phyloP scores from a whole-genome alignment of 2,888 invertebrate genomes.

The Arge pagana region DNA sequence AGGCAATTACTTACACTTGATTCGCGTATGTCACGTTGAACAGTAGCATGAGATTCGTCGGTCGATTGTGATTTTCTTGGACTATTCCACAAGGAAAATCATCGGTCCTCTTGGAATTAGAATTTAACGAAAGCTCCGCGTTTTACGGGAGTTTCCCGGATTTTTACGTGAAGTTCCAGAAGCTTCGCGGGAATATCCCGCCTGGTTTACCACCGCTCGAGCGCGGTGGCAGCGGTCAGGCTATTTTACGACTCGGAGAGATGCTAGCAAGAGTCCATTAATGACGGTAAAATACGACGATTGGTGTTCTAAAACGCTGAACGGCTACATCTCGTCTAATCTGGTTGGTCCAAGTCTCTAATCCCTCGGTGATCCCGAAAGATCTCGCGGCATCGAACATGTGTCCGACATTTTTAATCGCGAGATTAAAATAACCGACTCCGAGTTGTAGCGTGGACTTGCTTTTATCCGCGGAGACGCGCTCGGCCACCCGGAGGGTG shows the following conservation, averaged over 20 bases:
- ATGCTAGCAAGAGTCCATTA: slow-evolving; percentile 5
- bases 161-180: no score
- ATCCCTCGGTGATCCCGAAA: slow-evolving; percentile 12
- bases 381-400: slow-evolving; percentile 44
- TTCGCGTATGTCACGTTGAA: no score
- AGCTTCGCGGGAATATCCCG: slow-evolving; percentile 46
- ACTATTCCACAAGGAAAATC: no score
- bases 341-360: no score
- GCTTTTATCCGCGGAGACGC: slow-evolving; percentile 29
- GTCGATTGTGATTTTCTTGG: no score
- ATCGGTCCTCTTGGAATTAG: no score
- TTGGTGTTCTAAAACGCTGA: no score
- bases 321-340: no score
- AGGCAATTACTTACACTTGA: no score
- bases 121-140: no score
- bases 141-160: no score
- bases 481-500: slow-evolving; percentile 21
- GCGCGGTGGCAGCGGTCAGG: not conserved
- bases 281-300: not conserved
- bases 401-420: slow-evolving; percentile 57
- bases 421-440: slow-evolving; percentile 55
- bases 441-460: slow-evolving; percentile 41
- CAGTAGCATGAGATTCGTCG: no score
- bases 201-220: slow-evolving; percentile 6
- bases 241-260: not conserved